phyloP scores from a whole-genome alignment of 1,140 invertebrate genomes.

The Drosophila sturtevanti region DNA sequence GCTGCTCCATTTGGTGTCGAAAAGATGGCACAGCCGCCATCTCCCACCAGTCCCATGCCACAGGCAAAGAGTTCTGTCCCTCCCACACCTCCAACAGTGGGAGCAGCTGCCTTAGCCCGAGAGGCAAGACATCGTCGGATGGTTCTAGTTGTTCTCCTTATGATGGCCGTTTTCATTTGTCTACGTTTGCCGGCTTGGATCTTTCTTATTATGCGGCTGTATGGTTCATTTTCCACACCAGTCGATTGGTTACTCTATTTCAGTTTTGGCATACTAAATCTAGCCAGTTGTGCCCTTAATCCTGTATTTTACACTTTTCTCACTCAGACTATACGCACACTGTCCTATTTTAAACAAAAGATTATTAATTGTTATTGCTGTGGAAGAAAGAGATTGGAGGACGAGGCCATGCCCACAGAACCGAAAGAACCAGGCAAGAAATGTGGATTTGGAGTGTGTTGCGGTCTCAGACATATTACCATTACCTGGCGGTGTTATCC shows the following conservation, averaged over 20 bases:
- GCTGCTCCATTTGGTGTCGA: constrained; percentile 39
- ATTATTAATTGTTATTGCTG: constrained; percentile 30
- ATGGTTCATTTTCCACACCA: constrained; percentile 58
- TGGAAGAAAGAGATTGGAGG: neutral
- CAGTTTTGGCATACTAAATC: constrained; percentile 82
- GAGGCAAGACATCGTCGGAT: constrained; percentile 84
- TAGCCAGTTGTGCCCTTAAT: constrained; percentile 84
- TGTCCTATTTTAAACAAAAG: constrained; percentile 43
- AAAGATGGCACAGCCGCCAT: neutral
- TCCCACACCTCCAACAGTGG: neutral
- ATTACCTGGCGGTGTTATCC: constrained; percentile 54
- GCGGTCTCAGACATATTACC: constrained; percentile 39
- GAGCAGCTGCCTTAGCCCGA: constrained; percentile 40
- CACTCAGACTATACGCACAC: constrained; percentile 82
- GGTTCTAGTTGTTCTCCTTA: constrained; percentile 84
- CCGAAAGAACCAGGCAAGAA: neutral
- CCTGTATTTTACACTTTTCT: constrained; percentile 85
- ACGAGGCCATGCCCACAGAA: constrained; percentile 50
- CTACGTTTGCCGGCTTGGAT: constrained; percentile 84
- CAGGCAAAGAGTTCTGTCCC: neutral
- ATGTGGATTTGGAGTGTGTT: constrained; percentile 38
- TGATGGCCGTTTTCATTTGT: constrained; percentile 84
- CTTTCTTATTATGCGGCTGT: constrained; percentile 83
- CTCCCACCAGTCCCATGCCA: neutral
- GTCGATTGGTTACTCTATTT: constrained; percentile 83